These are phyloP conservation scores for Eremobia ochroleuca DNA, from an alignment of 2,888 invertebrate species.

Conservation along the genomic window DNA sequence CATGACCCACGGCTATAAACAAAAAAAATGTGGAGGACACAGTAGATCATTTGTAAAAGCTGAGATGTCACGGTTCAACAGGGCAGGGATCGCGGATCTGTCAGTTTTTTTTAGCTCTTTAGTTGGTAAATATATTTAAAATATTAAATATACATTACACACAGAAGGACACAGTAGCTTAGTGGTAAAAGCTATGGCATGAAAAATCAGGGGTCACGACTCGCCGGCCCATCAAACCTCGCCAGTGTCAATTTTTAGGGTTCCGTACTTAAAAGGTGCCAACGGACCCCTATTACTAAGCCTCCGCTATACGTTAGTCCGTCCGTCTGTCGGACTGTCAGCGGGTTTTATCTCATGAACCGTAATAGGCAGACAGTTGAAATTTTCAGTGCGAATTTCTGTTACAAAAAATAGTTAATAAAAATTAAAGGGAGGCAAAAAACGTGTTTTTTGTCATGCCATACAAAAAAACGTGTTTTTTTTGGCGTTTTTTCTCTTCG, in stretches of 20 bases:
- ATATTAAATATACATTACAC: neutral
- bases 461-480: neutral
- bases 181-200: neutral
- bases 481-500: neutral
- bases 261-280: too few relatives aligned
- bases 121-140: neutral
- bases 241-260: neutral
- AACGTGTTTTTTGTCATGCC: fast-evolving
- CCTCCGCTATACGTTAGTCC: too few relatives aligned
- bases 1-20: neutral
- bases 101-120: neutral
- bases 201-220: neutral
- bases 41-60: neutral
- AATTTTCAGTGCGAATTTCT: neutral
- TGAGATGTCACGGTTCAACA: neutral
- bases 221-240: neutral
- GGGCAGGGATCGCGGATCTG: neutral
- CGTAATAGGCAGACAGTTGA: neutral
- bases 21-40: neutral
- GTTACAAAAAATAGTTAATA: neutral
- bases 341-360: neutral
- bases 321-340: neutral
- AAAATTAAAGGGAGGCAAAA: neutral
- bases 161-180: neutral
- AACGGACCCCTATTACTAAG: too few relatives aligned